phyloP scores from a whole-genome alignment of 1,140 invertebrate species.

The Zaprionus tsacasi region DNA sequence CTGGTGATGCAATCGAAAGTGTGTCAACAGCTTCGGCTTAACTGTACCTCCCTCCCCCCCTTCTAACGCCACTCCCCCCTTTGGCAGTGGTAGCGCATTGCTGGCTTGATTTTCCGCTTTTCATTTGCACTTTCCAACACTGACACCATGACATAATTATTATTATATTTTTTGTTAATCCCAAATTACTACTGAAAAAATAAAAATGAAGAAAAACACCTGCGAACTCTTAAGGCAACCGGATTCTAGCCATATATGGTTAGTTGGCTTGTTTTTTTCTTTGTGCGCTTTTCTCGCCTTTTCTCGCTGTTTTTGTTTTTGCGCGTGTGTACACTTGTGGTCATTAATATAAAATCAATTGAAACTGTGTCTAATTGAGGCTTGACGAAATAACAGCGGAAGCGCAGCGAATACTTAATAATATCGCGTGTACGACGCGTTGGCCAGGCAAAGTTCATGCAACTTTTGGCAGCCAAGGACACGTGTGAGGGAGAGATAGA shows the following conservation, averaged over 20 bases:
- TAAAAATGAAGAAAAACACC: conserved; percentile 52
- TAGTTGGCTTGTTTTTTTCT: conserved; percentile 46
- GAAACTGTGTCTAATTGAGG: background rate
- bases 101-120: conserved; percentile 68
- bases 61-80: too few relatives aligned
- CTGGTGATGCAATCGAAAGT: conserved; percentile 75
- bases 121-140: conserved; percentile 79
- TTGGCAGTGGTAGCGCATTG: too few relatives aligned
- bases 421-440: conserved; percentile 40
- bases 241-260: conserved; percentile 60
- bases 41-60: background rate
- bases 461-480: conserved; percentile 63
- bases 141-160: conserved; percentile 82
- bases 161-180: conserved; percentile 38
- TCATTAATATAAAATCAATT: background rate
- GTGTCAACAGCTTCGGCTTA: conserved; percentile 72
- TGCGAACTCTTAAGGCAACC: conserved; percentile 71
- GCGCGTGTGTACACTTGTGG: background rate
- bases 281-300: conserved; percentile 27
- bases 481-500: background rate
- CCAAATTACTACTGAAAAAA: conserved; percentile 28
- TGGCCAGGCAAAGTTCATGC: conserved; percentile 42
- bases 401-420: conserved; percentile 5
- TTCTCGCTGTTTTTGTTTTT: background rate
- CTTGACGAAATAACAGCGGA: conserved; percentile 8